Base-by-base conservation (phyloP, 2,888 invertebrate species). In the Drosophila colorata region DNA sequence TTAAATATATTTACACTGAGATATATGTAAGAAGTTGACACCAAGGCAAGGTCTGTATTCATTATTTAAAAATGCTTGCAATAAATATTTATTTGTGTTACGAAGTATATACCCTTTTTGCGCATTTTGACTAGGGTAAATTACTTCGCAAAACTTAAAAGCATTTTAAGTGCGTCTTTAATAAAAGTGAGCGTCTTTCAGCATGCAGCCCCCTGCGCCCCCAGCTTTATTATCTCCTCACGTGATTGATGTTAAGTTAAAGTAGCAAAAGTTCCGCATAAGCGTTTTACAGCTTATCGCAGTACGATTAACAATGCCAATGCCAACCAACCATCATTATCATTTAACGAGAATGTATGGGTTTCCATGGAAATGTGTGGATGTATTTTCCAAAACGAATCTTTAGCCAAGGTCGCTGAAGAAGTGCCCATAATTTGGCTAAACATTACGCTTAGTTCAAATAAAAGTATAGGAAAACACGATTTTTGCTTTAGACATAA, bases 91-190 rank as follows among this genome's bases (percentile, higher is more conserved):
- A 31, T 31, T 31, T 11, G 4, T 31, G 31, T 31, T 31, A 4
- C 31, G n/a, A 31, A 11, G 9, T 0, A 4, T 7, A 49, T 37
- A 37, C 35, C 49, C 37, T 5, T 7, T 1, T 5, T 9, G 25
- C 0, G 23, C 23, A 37, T 23, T 9, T 28, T 5, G 20, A 0
- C 43, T 18, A 41, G 67, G 60, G 68, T 49, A 60, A 60, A 38
- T 53, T 56, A 59, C 59, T 65, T 73, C 59, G 83, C 80, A 69
- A 78, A 80, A 75, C 78, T 68, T 81, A 83, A 81, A 81, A 81
- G 80, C 80, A 80, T 80, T 81, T 81, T 80, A 78, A 83, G 78
- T 80, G 83, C 64, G 75, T 80, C 80, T 82, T 80, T 79, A 80
- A 82, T 82, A 80, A 82, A 79, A 82, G 80, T 82, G 64, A 61